These are phyloP conservation scores for Dicrurus megarhynchus DNA, from an alignment of 2,113 vertebrate genomes.

Conservation along the genomic window DNA sequence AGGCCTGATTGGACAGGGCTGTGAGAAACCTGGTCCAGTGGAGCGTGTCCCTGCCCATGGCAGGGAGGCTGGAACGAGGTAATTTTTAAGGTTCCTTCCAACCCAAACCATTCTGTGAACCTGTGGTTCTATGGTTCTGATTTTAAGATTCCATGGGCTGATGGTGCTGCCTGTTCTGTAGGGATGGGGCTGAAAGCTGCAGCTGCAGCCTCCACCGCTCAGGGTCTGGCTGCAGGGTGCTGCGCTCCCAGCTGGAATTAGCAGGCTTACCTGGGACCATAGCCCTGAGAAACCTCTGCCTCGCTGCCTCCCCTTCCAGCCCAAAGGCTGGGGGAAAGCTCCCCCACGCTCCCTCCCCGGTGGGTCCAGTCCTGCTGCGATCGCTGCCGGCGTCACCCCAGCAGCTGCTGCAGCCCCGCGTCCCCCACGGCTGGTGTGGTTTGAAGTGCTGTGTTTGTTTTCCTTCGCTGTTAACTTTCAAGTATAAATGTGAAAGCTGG, in stretches of 20 bases:
- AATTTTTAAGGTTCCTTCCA: neutral
- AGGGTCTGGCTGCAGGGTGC: neutral
- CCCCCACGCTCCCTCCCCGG: fast-evolving
- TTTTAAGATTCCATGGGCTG: neutral
- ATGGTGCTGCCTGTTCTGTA: neutral
- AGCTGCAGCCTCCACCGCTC: fast-evolving
- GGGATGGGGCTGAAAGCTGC: neutral
- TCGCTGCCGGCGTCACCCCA: neutral
- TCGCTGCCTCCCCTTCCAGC: neutral
- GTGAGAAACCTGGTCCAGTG: too few species aligned
- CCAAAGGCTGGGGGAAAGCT: neutral
- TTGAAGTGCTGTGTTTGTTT: slow-evolving; percentile 24
- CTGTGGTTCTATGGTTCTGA: neutral
- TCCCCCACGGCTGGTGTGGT: neutral
- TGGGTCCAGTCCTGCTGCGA: fast-evolving
- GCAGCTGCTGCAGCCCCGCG: neutral
- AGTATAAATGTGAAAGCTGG: slow-evolving; percentile 6
- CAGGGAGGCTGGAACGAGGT: neutral
- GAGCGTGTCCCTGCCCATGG: neutral
- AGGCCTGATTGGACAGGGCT: neutral
- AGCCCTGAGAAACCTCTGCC: neutral
- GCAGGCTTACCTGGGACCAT: neutral
- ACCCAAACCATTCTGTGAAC: neutral
- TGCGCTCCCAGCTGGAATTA: neutral
- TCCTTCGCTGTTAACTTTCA: slow-evolving; percentile 1